Percentiles rank a stretch among this genome's conserved stretches.
Evolutionary conservation across 2,113 vertebrate species (phyloP).

Genomic region (Dipodomys merriami): DNA sequence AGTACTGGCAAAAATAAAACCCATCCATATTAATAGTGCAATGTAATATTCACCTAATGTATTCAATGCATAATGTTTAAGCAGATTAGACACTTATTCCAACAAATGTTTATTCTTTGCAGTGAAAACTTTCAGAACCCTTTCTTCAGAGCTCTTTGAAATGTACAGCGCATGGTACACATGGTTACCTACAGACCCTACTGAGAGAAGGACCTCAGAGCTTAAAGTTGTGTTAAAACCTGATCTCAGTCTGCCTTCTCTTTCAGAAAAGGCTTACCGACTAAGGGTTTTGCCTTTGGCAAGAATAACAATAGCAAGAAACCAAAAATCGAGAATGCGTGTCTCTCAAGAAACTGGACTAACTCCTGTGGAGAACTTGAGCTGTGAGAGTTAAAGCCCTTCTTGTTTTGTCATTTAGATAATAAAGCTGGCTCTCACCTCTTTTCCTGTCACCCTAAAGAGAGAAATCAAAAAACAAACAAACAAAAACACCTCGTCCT

Average conservation of each 20-base stretch:
- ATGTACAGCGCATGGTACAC: not conserved
- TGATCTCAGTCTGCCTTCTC: constrained; percentile 19
- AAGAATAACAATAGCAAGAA: constrained; percentile 26
- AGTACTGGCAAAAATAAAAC: not conserved
- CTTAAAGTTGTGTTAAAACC: constrained; percentile 35
- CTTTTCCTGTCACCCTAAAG: not conserved
- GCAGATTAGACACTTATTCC: not conserved
- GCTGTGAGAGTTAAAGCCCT: not conserved
- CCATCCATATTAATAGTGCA: not conserved
- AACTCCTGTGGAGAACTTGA: not conserved
- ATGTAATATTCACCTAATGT: not conserved
- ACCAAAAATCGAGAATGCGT: constrained; percentile 20
- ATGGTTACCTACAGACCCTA: not conserved
- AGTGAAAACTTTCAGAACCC: not conserved
- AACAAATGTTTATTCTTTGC: not conserved
- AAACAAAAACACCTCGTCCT: not conserved
- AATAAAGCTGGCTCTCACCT: not conserved
- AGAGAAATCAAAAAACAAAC: not conserved
- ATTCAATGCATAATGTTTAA: not conserved
- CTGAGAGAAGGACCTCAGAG: not conserved
- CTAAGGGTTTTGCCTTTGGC: constrained; percentile 33
- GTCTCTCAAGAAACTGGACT: constrained; percentile 41
- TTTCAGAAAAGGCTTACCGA: constrained; percentile 40
- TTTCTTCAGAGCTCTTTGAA: not conserved
- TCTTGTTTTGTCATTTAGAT: not conserved